Evolutionary conservation across 2,113 vertebrate species (phyloP), one percentile per base, ranked within the genome.

Genomic region (Dunckerocampus dactyliophorus): DNA sequence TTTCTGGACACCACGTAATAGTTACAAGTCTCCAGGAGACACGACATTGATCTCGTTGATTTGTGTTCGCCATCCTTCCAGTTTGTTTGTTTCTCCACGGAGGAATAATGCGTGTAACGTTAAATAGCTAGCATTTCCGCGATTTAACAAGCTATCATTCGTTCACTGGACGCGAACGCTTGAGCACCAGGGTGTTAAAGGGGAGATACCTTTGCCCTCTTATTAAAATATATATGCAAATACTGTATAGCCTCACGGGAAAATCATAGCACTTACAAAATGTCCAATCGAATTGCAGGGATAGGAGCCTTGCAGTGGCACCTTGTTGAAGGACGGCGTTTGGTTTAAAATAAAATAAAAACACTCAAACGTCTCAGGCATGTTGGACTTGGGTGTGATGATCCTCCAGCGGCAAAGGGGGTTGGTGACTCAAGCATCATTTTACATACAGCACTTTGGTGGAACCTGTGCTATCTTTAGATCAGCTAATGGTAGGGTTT

Each of bases 401-500:
- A 6, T 22, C 24, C 16, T 49, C 47, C 19, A 65, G 58, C 49
- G 22, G 54, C 48, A 21, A 47, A 46, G 2, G 5, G 9, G 31
- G 28, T 28, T 19, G 46, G 50, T 17, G 51, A 53, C 16, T 24
- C 51, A 17, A 49, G 19, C 21, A 51, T 50, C 24, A 52, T 53
- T 53, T 31, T 34, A 34, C 31, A 34, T 31, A 45, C 47, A 45
- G 28, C 17, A 8, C n/a, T 19, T 57, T 22, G 60, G 60, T 59
- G 13, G 69, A 58, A 68, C 43, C 8, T 16, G 19, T 61, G 6
- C 60, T 72, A 72, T 76, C 74, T 79, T 62, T 68, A 81, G 72
- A 62, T 3, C 2, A n/a, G 16, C 50, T 82, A 79, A 88, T 85
- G 60, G 55, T 31, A 82, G 82, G 80, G 56, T 85, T 65, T 59